Conservation (phyloP, 1,140 invertebrate species). For the Apolygus lucorum region DNA sequence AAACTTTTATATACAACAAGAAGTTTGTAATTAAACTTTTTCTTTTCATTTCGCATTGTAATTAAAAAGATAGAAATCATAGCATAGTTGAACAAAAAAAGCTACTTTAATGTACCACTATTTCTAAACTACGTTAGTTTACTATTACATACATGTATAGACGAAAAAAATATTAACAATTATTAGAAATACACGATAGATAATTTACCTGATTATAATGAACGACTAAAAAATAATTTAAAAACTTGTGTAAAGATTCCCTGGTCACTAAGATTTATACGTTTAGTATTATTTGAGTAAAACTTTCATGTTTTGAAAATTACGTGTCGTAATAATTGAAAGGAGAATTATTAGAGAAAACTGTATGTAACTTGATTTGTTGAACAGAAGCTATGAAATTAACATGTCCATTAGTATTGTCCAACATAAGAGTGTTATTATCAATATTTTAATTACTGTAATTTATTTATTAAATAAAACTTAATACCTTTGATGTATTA, state of each 20-base stretch:
- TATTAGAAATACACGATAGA: constrained; percentile 17
- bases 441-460: constrained; percentile 35
- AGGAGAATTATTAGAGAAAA: constrained; percentile 20
- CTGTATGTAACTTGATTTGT: constrained; percentile 28
- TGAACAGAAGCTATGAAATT: constrained; percentile 27
- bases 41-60: constrained; percentile 6
- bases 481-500: constrained; percentile 31
- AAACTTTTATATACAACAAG: neutral
- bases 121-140: constrained; percentile 28
- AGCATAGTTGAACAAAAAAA: constrained; percentile 12
- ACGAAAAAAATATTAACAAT: constrained; percentile 22
- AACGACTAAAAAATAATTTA: constrained; percentile 20
- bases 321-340: constrained; percentile 17
- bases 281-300: constrained; percentile 14
- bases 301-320: constrained; percentile 22
- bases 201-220: constrained; percentile 15
- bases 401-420: constrained; percentile 32
- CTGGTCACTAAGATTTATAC: constrained; percentile 19
- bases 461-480: constrained; percentile 34
- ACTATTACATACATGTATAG: constrained; percentile 28
- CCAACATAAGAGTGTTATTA: constrained; percentile 30
- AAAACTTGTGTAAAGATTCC: constrained; percentile 22
- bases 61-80: neutral
- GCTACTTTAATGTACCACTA: constrained; percentile 24
- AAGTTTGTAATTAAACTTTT: neutral